These are phyloP conservation scores for Nixonia krombeini DNA, from an alignment of 1,140 invertebrate genomes.

Conservation along the genomic window DNA sequence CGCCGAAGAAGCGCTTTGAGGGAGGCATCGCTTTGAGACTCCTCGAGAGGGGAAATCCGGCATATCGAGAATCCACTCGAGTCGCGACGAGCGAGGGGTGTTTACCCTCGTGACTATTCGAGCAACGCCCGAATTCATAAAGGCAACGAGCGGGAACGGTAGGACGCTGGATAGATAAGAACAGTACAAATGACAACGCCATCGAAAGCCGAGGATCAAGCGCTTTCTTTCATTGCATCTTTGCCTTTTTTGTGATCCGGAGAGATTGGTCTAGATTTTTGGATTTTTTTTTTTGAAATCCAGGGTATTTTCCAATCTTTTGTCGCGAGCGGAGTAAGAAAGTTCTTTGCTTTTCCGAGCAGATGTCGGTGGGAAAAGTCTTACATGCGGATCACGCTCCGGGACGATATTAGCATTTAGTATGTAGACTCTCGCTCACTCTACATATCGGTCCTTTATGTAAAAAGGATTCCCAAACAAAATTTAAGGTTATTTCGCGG, in stretches of 20 bases:
- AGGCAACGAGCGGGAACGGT: constrained; percentile 9
- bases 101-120: constrained; percentile 29
- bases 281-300: constrained; percentile 15
- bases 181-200: too few species aligned
- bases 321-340: too few species aligned
- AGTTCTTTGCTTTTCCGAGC: too few species aligned
- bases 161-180: constrained; percentile 17
- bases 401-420: constrained; percentile 65
- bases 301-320: too few species aligned
- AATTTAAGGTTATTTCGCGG: constrained; percentile 67
- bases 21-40: constrained; percentile 28
- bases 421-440: constrained; percentile 55
- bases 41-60: constrained; percentile 34
- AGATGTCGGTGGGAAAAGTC: constrained; percentile 23
- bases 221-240: too few species aligned
- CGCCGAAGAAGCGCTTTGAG: constrained; percentile 25
- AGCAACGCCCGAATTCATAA: constrained; percentile 42
- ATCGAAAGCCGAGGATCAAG: too few species aligned
- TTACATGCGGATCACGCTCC: constrained; percentile 57
- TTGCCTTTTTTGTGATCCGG: background rate
- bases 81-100: constrained; percentile 27
- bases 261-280: constrained; percentile 11
- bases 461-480: constrained; percentile 67
- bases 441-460: constrained; percentile 68
- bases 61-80: constrained; percentile 42